These are phyloP conservation scores for Parauchenoglanis punctatus DNA, from an alignment of 2,797 vertebrate genomes.

Conservation along the genomic window DNA sequence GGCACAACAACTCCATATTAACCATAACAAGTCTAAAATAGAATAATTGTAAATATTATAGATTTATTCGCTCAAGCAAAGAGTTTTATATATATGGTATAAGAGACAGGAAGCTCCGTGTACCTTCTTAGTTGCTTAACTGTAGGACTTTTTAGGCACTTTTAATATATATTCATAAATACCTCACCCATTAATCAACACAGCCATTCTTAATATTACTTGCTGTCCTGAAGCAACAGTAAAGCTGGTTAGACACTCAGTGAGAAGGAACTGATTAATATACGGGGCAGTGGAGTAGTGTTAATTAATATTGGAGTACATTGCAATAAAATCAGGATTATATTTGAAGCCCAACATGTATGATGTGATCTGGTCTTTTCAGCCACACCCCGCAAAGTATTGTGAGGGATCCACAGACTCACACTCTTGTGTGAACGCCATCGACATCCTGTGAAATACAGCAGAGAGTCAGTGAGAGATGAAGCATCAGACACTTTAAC, in stretches of 20 bases:
- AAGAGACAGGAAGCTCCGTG: background rate
- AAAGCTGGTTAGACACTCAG: background rate
- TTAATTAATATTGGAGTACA: background rate
- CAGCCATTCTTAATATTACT: background rate
- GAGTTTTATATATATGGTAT: background rate
- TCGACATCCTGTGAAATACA: slow-evolving; percentile 19
- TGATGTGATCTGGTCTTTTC: background rate
- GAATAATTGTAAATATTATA: background rate
- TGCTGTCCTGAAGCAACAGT: background rate
- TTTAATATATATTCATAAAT: background rate
- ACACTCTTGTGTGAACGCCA: slow-evolving; percentile 26
- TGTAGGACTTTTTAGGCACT: background rate
- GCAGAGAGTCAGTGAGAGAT: background rate
- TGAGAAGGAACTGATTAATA: background rate
- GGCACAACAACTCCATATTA: background rate
- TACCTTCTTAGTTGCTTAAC: background rate
- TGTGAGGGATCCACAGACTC: slow-evolving; percentile 5
- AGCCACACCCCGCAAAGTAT: slow-evolving; percentile 41
- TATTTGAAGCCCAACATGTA: background rate
- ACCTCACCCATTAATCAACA: background rate
- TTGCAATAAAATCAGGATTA: background rate
- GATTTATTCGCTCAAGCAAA: background rate
- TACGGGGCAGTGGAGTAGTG: background rate
- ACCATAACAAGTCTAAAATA: background rate
- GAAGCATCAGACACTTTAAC: background rate